Evolutionary conservation across 2,797 vertebrate species (phyloP), one percentile per base, ranked within the genome.

Genomic region (Pagetopsis macropterus): DNA sequence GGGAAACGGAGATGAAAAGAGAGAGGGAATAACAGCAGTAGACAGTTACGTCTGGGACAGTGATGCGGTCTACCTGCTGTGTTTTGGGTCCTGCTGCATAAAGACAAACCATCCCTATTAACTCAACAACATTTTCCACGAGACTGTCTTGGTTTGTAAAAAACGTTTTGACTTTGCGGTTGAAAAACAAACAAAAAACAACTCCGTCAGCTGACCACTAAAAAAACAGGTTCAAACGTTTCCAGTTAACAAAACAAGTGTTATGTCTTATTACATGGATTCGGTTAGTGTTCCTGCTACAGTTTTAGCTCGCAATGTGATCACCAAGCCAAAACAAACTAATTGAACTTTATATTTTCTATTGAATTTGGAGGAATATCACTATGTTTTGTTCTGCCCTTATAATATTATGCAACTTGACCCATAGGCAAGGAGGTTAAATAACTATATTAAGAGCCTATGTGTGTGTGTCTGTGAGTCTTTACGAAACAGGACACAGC

Each of bases 401-500:
- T 6, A 19, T 27, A 27, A 27, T 27, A 27, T 27, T 68, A 69
- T 65, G 50, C 31, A 81, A 83, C 68, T 57, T 37, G n/a, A 62
- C 60, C 72, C 41, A 9, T 54, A 75, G 31, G 51, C 65, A 76
- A 2, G 9, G 27, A 76, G 43, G n/a, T 68, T 5, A 33, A 14
- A 56, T 58, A 41, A 23, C 56, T 9, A 45, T 40, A 17, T 41
- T 10, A 19, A 69, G 16, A 41, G 15, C 43, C 0, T 0, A 31
- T 74, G 73, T 52, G 21, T 27, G 21, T 1, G 45, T 23, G 43
- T 56, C 23, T 65, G 61, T 31, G 60, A 55, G 72, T 70, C 19
- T 75, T 54, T 61, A 43, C 70, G 52, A 75, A 77, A 79, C 83
- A 82, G 79, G 81, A 88, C 82, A 73, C 61, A 84, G 88, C 70